phyloP scores from a whole-genome alignment of 2,888 invertebrate genomes.

The Diarsia brunnea region DNA sequence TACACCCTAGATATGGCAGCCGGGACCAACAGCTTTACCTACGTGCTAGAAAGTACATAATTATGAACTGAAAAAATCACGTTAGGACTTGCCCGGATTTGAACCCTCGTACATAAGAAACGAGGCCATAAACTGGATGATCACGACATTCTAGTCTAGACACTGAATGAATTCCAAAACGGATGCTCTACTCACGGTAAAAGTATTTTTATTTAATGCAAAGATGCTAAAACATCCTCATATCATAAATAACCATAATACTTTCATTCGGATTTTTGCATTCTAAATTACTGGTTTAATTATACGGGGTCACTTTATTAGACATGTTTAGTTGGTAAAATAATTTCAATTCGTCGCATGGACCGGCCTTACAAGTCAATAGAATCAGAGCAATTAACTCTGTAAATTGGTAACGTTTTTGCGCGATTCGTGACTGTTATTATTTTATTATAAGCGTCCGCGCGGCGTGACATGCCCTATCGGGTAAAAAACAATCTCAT shows the following conservation, averaged over 20 bases:
- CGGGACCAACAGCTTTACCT: no score
- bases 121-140: neutral
- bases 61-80: neutral
- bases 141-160: neutral
- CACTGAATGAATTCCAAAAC: constrained; percentile 1
- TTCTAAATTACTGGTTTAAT: constrained; percentile 9
- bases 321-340: neutral
- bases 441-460: neutral
- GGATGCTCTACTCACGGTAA: neutral
- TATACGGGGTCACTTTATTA: neutral
- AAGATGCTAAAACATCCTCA: neutral
- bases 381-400: constrained; percentile 5
- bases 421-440: neutral
- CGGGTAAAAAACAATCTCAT: neutral
- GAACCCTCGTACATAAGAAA: neutral
- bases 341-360: neutral
- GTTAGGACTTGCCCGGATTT: neutral
- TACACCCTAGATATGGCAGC: no score
- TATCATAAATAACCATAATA: constrained; percentile 1
- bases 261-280: neutral
- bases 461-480: neutral
- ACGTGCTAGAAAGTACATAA: neutral
- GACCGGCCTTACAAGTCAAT: neutral
- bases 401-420: neutral
- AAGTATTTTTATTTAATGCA: neutral